Conservation (phyloP, 2,888 invertebrate species). For the Tuberolachnus salignus region DNA sequence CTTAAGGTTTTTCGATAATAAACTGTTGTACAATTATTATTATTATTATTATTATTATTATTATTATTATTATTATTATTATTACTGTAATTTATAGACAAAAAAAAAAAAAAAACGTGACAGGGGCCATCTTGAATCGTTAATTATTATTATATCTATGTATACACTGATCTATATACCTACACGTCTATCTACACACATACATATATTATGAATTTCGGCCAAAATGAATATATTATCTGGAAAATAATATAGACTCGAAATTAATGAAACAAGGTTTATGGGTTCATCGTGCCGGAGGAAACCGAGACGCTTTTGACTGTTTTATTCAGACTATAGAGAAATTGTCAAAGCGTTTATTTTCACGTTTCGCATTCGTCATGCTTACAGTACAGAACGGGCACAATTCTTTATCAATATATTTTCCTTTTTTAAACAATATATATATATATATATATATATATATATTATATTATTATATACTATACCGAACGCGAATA, state of each 20-base stretch:
- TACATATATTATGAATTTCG: neutral
- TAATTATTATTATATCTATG: too few relatives aligned
- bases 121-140: too few relatives aligned
- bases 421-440: neutral
- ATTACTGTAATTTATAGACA: neutral
- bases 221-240: neutral
- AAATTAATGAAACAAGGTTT: too few relatives aligned
- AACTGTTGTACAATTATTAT: neutral
- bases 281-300: slow-evolving; percentile 28
- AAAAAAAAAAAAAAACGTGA: too few relatives aligned
- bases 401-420: neutral
- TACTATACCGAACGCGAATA: neutral
- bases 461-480: too few relatives aligned
- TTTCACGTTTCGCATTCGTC: slow-evolving; percentile 42
- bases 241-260: neutral
- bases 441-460: too few relatives aligned
- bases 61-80: neutral
- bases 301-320: slow-evolving; percentile 13
- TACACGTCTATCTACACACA: too few relatives aligned
- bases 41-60: neutral
- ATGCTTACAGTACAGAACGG: slow-evolving; percentile 12
- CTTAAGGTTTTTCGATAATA: too few relatives aligned
- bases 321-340: slow-evolving; percentile 1
- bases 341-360: slow-evolving; percentile 28
- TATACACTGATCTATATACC: too few relatives aligned